A percentile compares a stretch with the other conserved stretches of the same genome.
These are phyloP conservation scores for Falco punctatus DNA, from an alignment of 2,113 vertebrate species.

Conservation along the genomic window DNA sequence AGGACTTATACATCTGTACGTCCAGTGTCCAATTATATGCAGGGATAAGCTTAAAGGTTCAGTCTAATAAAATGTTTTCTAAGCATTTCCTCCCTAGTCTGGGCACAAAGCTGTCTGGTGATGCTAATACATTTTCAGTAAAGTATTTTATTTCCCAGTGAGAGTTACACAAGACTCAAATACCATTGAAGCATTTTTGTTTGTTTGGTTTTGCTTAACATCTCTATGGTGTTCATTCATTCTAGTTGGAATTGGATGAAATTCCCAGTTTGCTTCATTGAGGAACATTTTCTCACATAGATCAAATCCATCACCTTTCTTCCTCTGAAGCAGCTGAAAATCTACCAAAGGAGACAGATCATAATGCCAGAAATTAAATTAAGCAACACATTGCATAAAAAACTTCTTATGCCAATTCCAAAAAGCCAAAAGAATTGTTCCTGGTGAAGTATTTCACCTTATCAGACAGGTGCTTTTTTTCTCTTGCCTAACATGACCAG, in stretches of 20 bases:
- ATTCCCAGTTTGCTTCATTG: conserved; percentile 9
- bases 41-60: neutral
- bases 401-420: neutral
- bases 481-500: neutral
- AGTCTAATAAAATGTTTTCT: neutral
- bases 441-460: conserved; percentile 6
- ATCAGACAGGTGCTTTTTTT: neutral
- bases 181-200: neutral
- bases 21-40: neutral
- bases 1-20: neutral
- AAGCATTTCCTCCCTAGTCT: neutral
- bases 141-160: neutral
- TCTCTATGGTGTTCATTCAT: neutral
- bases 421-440: neutral
- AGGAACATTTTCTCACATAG: conserved; percentile 19
- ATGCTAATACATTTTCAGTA: neutral
- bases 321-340: conserved; percentile 40
- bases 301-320: conserved; percentile 11
- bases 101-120: neutral
- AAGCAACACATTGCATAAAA: conserved; percentile 9
- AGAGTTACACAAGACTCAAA: neutral
- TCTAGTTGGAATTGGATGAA: neutral
- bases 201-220: neutral
- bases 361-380: conserved; percentile 62
- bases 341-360: conserved; percentile 35